Percentiles rank a stretch among this genome's conserved stretches.
These are phyloP conservation scores for Lycophotia porphyrea DNA, from an alignment of 2,888 invertebrate genomes.

Conservation along the genomic window DNA sequence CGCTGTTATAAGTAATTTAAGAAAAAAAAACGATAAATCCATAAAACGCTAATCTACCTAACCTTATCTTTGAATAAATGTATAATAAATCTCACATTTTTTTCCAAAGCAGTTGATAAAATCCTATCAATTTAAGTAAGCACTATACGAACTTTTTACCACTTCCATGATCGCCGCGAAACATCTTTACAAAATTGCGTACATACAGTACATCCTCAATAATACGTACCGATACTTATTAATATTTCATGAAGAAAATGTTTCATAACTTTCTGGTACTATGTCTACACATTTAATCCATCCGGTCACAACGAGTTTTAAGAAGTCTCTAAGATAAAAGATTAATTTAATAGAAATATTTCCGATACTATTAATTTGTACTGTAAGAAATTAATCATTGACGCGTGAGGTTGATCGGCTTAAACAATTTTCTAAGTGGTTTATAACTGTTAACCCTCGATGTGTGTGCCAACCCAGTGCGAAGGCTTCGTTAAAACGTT, in stretches of 20 bases:
- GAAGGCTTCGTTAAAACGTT: slow-evolving; percentile 70
- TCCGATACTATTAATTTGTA: slow-evolving; percentile 61
- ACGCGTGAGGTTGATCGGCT: slow-evolving; percentile 69
- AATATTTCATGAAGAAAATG: slow-evolving; percentile 34
- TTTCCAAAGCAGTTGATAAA: background rate
- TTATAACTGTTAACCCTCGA: slow-evolving; percentile 75
- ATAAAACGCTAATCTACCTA: background rate
- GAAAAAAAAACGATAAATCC: background rate
- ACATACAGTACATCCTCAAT: background rate
- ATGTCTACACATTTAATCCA: slow-evolving; percentile 6
- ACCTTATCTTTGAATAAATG: background rate
- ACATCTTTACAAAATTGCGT: background rate
- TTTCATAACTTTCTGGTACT: slow-evolving; percentile 25
- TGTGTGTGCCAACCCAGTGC: too few species aligned
- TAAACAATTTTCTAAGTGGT: slow-evolving; percentile 72
- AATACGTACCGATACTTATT: background rate
- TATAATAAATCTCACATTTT: background rate
- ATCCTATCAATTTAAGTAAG: background rate
- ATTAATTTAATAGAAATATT: slow-evolving; percentile 64
- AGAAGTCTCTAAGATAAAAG: slow-evolving; percentile 53
- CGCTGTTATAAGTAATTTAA: too few species aligned
- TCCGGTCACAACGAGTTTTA: slow-evolving; percentile 37
- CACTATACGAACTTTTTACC: background rate
- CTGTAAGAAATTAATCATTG: slow-evolving; percentile 81
- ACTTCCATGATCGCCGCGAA: too few species aligned